Percentiles rank a stretch among this genome's conserved stretches.
phyloP scores from a whole-genome alignment of 2,113 vertebrate species.

The Gymnarchus niloticus region DNA sequence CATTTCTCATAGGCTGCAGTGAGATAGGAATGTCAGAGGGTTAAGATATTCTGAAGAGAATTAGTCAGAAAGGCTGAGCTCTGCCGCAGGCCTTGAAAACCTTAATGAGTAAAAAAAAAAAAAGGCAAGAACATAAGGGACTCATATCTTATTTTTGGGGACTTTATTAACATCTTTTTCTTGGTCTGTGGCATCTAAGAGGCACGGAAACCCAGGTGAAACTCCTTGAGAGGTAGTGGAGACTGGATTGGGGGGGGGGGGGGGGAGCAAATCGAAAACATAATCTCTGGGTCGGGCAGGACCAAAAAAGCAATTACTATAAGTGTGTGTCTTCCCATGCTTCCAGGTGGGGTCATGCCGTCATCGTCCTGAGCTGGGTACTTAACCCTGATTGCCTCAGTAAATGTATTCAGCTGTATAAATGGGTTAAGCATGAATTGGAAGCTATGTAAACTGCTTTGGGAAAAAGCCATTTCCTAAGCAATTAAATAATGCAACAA shows the following conservation, averaged over 20 bases:
- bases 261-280: too few relatives aligned
- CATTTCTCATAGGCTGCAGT: neutral
- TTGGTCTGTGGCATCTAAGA: conserved; percentile 2
- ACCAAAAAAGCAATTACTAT: neutral
- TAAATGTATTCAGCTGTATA: neutral
- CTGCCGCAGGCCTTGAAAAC: conserved; percentile 2
- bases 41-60: conserved; percentile 12
- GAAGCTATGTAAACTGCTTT: conserved; percentile 1
- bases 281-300: neutral
- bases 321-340: neutral
- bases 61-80: neutral
- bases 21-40: neutral
- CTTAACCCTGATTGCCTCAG: neutral
- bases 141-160: neutral
- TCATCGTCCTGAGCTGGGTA: neutral
- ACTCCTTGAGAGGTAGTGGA: neutral
- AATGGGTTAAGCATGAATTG: conserved; percentile 9
- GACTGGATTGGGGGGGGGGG: neutral
- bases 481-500: conserved; percentile 15
- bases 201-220: conserved; percentile 8
- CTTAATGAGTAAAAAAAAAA: neutral
- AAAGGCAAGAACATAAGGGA: neutral
- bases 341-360: neutral
- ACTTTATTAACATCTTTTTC: conserved; percentile 11
- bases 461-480: conserved; percentile 15